Base-by-base conservation (phyloP, 2,888 invertebrate genomes). In the Hyposoter didymator region DNA sequence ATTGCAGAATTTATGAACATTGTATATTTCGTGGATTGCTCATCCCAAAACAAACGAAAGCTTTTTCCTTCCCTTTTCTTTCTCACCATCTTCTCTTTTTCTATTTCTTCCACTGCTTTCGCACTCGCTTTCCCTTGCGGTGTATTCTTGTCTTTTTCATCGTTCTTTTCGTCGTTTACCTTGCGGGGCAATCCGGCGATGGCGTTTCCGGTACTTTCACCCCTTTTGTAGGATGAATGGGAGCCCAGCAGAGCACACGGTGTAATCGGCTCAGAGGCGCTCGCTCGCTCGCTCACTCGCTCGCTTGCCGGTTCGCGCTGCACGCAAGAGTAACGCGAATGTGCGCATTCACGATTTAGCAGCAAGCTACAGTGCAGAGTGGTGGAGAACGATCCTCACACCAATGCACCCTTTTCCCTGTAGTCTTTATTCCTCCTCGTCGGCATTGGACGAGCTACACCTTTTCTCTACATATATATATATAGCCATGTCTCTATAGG, bases 221-320 rank as follows among this genome's bases (percentile, higher is more conserved):
- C 88, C 89, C 84, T 90, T 89, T 86, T 73, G 86, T 70, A 84
- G 85, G 89, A 90, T 88, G 89, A 90, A 91, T 90, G 88, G 79
- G 62, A 86, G 85, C 14, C 85, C 84, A 84, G 32, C 81, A 17
- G 84, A 69, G 84, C 81, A 81, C 76, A 73, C 82, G 52, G 81
- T 88, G 89, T 90, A 91, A 92, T 91, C 90, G 90, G 78, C 80
- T 84, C 84, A 78, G 66, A 79, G 79, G 79, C 79, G 79, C 79
- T 78, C 76, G 47, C 82, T 87, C 39, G 39, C 39, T 39, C 6
- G 39, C 39, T 39, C 59, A 80, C n/a, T n/a, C 79, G 79, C 79
- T 78, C 76, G 47, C 82, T 87, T 10, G 39, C 74, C 35, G 32
- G 43, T 45, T 62, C 47, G 82, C 81, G 67, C 72, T 84, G 49